Evolutionary conservation across 2,797 vertebrate species (phyloP).

Genomic region (Ara ararauna): DNA sequence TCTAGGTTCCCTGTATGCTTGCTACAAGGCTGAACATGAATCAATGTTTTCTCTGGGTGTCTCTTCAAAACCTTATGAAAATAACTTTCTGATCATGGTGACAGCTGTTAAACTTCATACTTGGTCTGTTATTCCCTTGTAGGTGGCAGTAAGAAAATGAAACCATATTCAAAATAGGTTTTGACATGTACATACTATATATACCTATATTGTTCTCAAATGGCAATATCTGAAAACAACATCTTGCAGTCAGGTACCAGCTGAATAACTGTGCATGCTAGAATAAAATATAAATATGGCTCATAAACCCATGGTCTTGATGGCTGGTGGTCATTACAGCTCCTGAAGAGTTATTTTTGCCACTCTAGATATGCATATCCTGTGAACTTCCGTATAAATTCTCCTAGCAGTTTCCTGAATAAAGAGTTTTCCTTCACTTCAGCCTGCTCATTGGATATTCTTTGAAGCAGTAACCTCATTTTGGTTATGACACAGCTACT

Average conservation of each 20-base stretch:
- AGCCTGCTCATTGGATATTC: rapidly evolving
- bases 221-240: constrained; percentile 7
- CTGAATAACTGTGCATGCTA: background rate
- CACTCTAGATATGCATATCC: background rate
- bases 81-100: constrained; percentile 49
- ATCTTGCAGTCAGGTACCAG: background rate
- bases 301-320: constrained; percentile 5
- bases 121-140: constrained; percentile 25
- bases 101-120: constrained; percentile 63
- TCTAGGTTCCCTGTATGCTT: constrained; percentile 58
- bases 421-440: background rate
- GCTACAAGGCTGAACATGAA: constrained; percentile 68
- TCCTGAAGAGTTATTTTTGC: constrained; percentile 11
- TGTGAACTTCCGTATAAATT: background rate
- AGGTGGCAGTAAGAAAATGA: constrained; percentile 41
- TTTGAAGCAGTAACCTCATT: background rate
- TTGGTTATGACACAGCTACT: background rate
- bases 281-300: constrained; percentile 24
- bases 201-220: background rate
- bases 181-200: background rate
- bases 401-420: background rate
- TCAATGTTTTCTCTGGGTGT: constrained; percentile 56
- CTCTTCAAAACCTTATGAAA: constrained; percentile 54
- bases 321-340: background rate
- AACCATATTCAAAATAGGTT: constrained; percentile 53